Percentiles rank a stretch among this genome's conserved stretches.
phyloP scores from a whole-genome alignment of 2,797 vertebrate genomes.

The Chiroxiphia lanceolata region DNA sequence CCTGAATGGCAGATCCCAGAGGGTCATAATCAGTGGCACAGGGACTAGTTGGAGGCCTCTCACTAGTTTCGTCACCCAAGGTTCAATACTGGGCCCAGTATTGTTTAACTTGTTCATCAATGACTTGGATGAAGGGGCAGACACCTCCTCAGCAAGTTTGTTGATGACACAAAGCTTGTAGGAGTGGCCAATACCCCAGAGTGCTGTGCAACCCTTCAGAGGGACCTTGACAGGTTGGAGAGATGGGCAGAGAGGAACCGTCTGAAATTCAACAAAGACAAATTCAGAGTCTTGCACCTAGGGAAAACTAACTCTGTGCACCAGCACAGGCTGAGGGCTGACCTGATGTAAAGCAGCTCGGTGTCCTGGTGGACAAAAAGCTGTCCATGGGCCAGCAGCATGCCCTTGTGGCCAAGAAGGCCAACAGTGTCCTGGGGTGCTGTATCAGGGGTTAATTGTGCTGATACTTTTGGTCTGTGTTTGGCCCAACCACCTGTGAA shows the following conservation, averaged over 20 bases:
- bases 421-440: not conserved
- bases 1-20: not conserved
- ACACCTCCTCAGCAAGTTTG: not conserved
- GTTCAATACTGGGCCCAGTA: not conserved
- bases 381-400: not conserved
- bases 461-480: too few relatives aligned
- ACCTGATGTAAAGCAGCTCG: not conserved
- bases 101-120: not conserved
- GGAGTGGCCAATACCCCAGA: not conserved
- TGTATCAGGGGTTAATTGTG: too few relatives aligned
- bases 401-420: not conserved
- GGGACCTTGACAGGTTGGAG: not conserved
- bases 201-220: not conserved
- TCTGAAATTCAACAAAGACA: not conserved
- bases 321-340: not conserved
- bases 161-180: not conserved
- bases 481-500: too few relatives aligned
- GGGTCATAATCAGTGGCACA: not conserved
- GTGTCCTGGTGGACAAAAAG: not conserved
- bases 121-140: not conserved
- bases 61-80: too few relatives aligned
- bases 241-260: not conserved
- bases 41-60: not conserved
- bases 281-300: not conserved
- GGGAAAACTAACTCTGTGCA: not conserved